Conservation (phyloP, 2,113 vertebrate genomes). For the Oncorhynchus kisutch region DNA sequence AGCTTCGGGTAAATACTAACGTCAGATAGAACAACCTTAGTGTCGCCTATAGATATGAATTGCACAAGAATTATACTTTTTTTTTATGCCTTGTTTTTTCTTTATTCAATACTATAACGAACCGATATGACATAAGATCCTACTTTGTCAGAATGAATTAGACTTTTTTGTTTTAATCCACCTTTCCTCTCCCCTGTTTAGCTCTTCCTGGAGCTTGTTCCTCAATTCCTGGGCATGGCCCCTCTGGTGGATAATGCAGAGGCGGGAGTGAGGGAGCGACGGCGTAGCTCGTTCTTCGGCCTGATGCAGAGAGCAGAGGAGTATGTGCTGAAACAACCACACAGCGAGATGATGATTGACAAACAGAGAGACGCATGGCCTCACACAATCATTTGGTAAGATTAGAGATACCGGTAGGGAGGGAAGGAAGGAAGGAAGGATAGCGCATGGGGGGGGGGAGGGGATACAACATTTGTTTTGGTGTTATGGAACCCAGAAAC, state of each 20-base stretch:
- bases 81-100: no score
- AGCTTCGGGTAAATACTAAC: no score
- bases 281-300: constrained; percentile 83
- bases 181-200: constrained; percentile 37
- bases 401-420: neutral
- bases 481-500: no score
- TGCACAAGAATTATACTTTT: no score
- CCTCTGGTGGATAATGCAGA: constrained; percentile 67
- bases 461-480: neutral
- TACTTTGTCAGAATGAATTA: no score
- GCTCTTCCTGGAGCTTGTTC: constrained; percentile 82
- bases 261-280: constrained; percentile 63
- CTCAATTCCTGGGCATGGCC: constrained; percentile 76
- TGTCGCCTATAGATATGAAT: no score
- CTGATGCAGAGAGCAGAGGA: constrained; percentile 88
- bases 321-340: constrained; percentile 84
- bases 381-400: constrained; percentile 67
- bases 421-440: no score
- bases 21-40: no score
- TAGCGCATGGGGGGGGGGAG: neutral
- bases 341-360: constrained; percentile 89
- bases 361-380: constrained; percentile 79
- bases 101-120: no score
- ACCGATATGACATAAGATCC: no score
- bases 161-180: neutral